Percentiles rank a stretch among this genome's conserved stretches.
These are phyloP conservation scores for Pomacea maculata DNA, from an alignment of 1,140 invertebrate genomes.

Conservation along the genomic window DNA sequence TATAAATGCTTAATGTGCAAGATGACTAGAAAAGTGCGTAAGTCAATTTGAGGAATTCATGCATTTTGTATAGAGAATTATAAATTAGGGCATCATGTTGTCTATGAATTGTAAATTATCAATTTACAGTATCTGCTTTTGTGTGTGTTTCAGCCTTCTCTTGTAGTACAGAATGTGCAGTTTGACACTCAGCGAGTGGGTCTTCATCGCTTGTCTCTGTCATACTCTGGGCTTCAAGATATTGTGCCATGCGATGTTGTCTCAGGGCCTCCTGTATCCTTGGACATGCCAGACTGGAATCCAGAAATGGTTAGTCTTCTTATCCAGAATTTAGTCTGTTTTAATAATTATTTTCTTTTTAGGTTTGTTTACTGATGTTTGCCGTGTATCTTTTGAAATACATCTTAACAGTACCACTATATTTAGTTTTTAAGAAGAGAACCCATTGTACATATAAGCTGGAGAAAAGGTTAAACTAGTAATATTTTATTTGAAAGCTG, in stretches of 20 bases:
- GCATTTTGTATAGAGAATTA: too few relatives aligned
- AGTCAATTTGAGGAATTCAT: too few relatives aligned
- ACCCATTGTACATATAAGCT: too few relatives aligned
- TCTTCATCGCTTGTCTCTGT: slow-evolving; percentile 50
- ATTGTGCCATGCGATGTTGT: slow-evolving; percentile 55
- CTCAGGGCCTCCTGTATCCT: slow-evolving; percentile 55
- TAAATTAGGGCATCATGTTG: neutral
- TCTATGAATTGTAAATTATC: neutral
- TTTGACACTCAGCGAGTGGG: slow-evolving; percentile 55
- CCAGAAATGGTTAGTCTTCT: slow-evolving; percentile 35
- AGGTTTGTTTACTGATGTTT: neutral
- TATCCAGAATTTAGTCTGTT: neutral
- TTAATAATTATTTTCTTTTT: neutral
- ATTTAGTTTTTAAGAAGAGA: too few relatives aligned
- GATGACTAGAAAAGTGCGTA: too few relatives aligned
- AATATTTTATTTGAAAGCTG: too few relatives aligned
- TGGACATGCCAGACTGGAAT: slow-evolving; percentile 53
- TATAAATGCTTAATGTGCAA: neutral
- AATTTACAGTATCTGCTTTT: neutral
- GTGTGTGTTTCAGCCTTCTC: slow-evolving; percentile 35
- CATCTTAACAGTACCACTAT: neutral
- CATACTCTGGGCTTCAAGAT: slow-evolving; percentile 52
- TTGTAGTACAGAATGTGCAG: slow-evolving; percentile 47
- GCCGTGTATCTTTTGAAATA: neutral
- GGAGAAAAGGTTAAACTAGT: too few relatives aligned